Evolutionary conservation across 1,140 invertebrate species (phyloP).

Genomic region (Drosophila neocordata): DNA sequence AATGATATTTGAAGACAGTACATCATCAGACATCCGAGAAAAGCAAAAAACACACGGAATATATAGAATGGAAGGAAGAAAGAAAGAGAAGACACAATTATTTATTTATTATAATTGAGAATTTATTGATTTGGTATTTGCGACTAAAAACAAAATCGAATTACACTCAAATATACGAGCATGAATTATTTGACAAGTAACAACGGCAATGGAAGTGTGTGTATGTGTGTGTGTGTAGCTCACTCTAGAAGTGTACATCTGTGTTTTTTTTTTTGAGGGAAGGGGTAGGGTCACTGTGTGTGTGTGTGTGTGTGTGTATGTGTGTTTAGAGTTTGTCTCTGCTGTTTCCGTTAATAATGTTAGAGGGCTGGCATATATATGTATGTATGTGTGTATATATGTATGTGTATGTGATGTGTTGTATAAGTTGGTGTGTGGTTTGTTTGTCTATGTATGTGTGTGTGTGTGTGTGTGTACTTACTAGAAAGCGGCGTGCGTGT

Average conservation of each 20-base stretch:
- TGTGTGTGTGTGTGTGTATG: not conserved
- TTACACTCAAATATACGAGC: constrained; percentile 79
- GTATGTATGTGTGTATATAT: constrained; percentile 8
- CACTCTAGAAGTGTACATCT: constrained; percentile 21
- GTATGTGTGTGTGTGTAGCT: constrained; percentile 14
- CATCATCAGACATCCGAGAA: too few relatives aligned
- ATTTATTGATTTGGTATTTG: constrained; percentile 73
- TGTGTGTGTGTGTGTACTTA: constrained; percentile 41
- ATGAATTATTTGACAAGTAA: constrained; percentile 78
- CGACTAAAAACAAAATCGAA: constrained; percentile 76
- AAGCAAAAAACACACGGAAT: constrained; percentile 22
- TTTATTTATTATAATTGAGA: constrained; percentile 78
- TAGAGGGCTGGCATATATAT: constrained; percentile 15
- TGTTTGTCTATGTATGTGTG: constrained; percentile 30
- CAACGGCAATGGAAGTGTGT: constrained; percentile 69
- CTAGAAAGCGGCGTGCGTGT: constrained; percentile 58
- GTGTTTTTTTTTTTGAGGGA: constrained; percentile 23
- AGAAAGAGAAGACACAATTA: constrained; percentile 43
- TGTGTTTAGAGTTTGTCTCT: constrained; percentile 10
- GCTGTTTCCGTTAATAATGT: constrained; percentile 10
- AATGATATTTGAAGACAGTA: too few relatives aligned
- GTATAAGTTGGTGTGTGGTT: constrained; percentile 19
- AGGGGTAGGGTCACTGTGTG: constrained; percentile 9
- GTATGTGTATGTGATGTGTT: constrained; percentile 1
- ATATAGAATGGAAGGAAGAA: constrained; percentile 5